Evolutionary conservation across 2,888 invertebrate genomes (phyloP).

Genomic region (Hanleya hanleyi): DNA sequence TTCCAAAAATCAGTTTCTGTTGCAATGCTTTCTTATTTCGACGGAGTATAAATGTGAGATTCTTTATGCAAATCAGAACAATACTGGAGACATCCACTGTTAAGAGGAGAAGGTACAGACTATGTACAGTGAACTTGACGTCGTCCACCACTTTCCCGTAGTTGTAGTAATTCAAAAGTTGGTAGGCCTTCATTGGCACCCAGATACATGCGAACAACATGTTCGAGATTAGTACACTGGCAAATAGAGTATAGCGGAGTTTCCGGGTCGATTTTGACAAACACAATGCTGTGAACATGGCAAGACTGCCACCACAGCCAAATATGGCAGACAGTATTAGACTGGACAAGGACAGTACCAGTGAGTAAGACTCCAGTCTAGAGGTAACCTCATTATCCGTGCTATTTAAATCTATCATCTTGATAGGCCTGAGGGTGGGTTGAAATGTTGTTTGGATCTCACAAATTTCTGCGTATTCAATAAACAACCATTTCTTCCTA

Average conservation of each 20-base stretch:
- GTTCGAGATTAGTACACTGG: conserved; percentile 49
- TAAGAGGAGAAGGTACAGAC: conserved; percentile 51
- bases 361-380: conserved; percentile 59
- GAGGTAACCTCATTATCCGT: no score
- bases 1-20: background rate
- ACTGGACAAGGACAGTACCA: conserved; percentile 56
- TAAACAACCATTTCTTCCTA: no score
- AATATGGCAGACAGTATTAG: conserved; percentile 53
- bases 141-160: conserved; percentile 32
- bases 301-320: conserved; percentile 55
- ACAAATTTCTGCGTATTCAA: no score
- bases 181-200: conserved; percentile 59
- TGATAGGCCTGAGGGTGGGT: no score
- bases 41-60: background rate
- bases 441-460: no score
- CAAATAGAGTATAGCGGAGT: conserved; percentile 51
- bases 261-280: conserved; percentile 46
- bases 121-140: conserved; percentile 49
- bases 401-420: no score
- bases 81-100: conserved; percentile 23
- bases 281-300: conserved; percentile 53
- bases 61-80: background rate
- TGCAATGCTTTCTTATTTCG: background rate
- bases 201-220: conserved; percentile 56
- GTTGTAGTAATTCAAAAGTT: conserved; percentile 50